Percentiles rank a stretch among this genome's conserved stretches.
Conservation (phyloP, 1,140 invertebrate species). For the Nymphalis io region DNA sequence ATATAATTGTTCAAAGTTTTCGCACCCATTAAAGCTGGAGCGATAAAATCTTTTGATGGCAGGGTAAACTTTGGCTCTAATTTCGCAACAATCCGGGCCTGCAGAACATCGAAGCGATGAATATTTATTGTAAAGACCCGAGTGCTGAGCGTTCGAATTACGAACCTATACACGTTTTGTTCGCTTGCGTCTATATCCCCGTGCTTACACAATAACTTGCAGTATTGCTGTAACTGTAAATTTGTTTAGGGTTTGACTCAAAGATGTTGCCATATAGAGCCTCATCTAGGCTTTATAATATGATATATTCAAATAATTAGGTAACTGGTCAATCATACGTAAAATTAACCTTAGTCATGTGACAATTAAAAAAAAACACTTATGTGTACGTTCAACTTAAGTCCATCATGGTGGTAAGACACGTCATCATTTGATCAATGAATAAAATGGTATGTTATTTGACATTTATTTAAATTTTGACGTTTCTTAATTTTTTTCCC, state of each 20-base stretch:
- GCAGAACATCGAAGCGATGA: constrained; percentile 57
- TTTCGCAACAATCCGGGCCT: constrained; percentile 46
- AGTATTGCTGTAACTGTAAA: not conserved
- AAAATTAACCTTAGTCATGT: no score
- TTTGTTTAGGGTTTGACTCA: not conserved
- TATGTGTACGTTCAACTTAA: no score
- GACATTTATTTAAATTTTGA: no score
- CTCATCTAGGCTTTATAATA: no score
- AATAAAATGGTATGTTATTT: no score
- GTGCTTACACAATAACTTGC: not conserved
- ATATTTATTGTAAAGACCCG: constrained; percentile 53
- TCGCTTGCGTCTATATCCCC: constrained; percentile 21
- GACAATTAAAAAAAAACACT: no score
- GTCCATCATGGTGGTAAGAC: no score
- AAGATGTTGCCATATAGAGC: no score
- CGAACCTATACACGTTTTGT: constrained; percentile 24
- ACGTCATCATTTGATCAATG: no score
- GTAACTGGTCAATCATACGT: no score
- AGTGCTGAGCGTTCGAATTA: constrained; percentile 47
- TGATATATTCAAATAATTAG: no score
- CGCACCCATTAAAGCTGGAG: constrained; percentile 31
- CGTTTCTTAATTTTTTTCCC: no score
- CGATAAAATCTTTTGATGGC: constrained; percentile 47
- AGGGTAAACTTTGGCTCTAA: constrained; percentile 49
- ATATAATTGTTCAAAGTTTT: constrained; percentile 28